A percentile compares a stretch with the other conserved stretches of the same genome.
These are phyloP conservation scores for Sebastes matsubarae DNA, from an alignment of 2,797 vertebrate genomes.

Conservation along the genomic window DNA sequence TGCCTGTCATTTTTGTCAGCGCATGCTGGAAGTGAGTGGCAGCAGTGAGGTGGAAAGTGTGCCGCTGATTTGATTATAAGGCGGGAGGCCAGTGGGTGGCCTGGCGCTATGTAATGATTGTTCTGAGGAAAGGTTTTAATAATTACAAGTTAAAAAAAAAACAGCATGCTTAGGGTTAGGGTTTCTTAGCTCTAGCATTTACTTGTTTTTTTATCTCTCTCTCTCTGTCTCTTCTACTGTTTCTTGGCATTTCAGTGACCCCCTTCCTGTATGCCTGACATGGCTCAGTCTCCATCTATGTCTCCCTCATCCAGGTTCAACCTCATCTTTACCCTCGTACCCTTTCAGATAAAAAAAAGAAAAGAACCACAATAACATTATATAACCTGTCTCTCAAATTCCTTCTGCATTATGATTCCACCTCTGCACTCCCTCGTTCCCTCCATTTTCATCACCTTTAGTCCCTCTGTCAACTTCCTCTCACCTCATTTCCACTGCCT, in stretches of 20 bases:
- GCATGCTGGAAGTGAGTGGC: conserved; percentile 47
- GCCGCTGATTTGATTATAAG: conserved; percentile 49
- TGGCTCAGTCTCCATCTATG: conserved; percentile 32
- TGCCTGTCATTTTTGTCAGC: conserved; percentile 54
- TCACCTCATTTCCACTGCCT: conserved; percentile 6
- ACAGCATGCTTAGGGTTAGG: background rate
- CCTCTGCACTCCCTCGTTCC: conserved; percentile 33
- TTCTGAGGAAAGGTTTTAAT: conserved; percentile 35
- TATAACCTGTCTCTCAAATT: conserved; percentile 62
- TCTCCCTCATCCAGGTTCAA: conserved; percentile 37
- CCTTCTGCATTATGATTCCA: conserved; percentile 50
- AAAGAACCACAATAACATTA: conserved; percentile 36
- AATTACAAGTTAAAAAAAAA: conserved; percentile 29
- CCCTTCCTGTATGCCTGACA: conserved; percentile 19
- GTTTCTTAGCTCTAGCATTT: background rate
- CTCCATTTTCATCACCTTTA: conserved; percentile 49
- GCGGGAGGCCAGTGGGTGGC: conserved; percentile 42
- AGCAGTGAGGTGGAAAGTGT: conserved; percentile 46
- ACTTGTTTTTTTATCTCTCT: background rate
- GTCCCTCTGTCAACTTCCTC: conserved; percentile 50
- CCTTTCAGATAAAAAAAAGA: conserved; percentile 16
- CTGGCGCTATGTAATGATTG: background rate
- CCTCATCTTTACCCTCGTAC: conserved; percentile 36
- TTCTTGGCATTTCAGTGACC: conserved; percentile 30
- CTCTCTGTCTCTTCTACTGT: background rate